Base-by-base conservation (phyloP, 1,140 invertebrate species). In the Halesus radiatus region DNA sequence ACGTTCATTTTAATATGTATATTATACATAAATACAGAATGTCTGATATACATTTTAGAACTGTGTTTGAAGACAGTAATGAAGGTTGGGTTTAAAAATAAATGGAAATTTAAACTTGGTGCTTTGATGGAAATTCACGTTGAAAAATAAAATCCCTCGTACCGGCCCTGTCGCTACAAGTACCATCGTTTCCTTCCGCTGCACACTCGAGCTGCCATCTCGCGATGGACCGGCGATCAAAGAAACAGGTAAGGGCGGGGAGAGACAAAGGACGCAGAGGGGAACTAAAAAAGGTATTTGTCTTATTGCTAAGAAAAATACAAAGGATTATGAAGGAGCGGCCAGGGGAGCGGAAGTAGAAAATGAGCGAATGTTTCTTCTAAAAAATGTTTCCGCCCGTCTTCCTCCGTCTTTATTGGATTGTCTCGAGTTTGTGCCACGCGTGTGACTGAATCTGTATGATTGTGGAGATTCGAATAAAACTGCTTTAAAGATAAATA, bases 281-380 rank as follows among this genome's bases (percentile, higher is more conserved):
- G 62, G 62, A 62, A 80, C 45, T 20, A 20, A 80, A 66, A 79
- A 80, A 66, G 74, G 74, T 64, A 81, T 81, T 70, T 77, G 80
- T 81, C 80, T 78, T 81, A 77, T 81, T 81, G 80, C 80, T 26
- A 81, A 72, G 74, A 81, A 81, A 73, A 81, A 77, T 76, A 81
- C 80, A 81, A 81, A 81, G 80, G 74, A 80, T 80, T 80, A 80
- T 76, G 56, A 53, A 18, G 45, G 62, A 60, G 56, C 50, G 73
- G 45, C 20, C 79, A 80, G 73, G 79, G n/a, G 29, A 66, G 74
- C 74, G 74, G 45, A 78, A 15, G 64, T 22, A 52, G 45, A 77
- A 77, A 66, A 77, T 77, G 75, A 77, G 60, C 37, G 20, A 50
- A 23, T 32, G 52, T 56, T 23, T 74, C 50, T 60, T 53, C 7